Percentiles rank a stretch among this genome's conserved stretches.
These are phyloP conservation scores for Myzus persicae DNA, from an alignment of 1,140 invertebrate species.

Conservation along the genomic window DNA sequence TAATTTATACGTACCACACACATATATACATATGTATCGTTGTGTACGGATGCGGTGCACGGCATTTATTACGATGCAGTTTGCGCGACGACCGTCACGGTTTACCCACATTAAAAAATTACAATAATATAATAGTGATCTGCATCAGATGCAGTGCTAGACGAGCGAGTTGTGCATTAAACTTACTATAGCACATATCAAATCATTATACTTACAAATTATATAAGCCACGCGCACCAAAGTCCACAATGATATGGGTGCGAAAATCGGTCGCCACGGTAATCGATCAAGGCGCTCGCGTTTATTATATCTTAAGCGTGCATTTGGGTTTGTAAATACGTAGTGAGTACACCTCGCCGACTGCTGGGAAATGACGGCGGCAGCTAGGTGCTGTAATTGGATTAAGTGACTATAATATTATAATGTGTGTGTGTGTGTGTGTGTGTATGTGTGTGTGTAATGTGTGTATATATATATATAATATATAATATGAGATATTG, in stretches of 20 bases:
- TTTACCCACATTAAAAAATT: not conserved
- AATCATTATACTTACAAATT: not conserved
- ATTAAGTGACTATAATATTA: not conserved
- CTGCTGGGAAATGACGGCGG: not conserved
- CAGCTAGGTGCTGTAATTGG: constrained; percentile 12
- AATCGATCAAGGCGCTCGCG: not conserved
- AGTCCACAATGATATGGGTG: not conserved
- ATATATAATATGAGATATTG: not conserved
- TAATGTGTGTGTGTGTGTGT: no score
- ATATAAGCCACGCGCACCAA: not conserved
- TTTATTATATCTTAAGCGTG: not conserved
- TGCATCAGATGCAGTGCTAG: not conserved
- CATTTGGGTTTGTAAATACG: not conserved
- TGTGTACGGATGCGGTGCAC: not conserved
- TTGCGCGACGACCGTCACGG: not conserved
- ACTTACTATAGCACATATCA: no score
- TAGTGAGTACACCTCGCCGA: no score
- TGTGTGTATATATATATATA: no score
- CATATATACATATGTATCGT: not conserved
- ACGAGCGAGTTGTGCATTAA: not conserved
- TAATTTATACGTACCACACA: not conserved
- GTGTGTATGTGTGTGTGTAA: no score
- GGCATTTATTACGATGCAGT: not conserved
- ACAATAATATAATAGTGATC: not conserved
- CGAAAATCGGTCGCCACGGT: not conserved